Evolutionary conservation across 2,888 invertebrate species (phyloP), one percentile per base, ranked within the genome.

Genomic region (Drosophila percnosoma): DNA sequence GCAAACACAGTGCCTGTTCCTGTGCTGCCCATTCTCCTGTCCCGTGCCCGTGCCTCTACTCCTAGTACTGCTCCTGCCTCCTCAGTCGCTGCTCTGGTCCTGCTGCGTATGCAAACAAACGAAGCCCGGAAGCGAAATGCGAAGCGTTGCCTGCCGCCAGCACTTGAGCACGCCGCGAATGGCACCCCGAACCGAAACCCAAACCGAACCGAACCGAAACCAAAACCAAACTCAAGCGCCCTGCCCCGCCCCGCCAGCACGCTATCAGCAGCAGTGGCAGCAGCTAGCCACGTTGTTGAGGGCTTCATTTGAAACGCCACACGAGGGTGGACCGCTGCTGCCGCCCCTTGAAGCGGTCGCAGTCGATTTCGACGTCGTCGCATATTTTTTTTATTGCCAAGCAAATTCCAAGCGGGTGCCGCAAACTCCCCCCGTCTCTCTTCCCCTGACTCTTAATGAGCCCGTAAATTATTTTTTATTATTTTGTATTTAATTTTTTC

Each of bases 401-500:
- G 68, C 69, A 65, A 78, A 79, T 78, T 75, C 54, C 76, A 80
- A 75, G 76, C 80, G 72, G 80, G 72, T 52, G 59, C 61, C 68
- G 59, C 61, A 51, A 49, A 29, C 52, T 57, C 57, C 42, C n/a
- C 42, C 48, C 48, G 33, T 24, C 64, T 1, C 51, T 29, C 55
- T 21, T 38, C 34, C 53, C 29, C 38, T 71, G 72, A 69, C 83
- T 77, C 83, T 83, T 90, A 87, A 87, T 87, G 90, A 87, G 87
- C 76, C 80, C 89, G 87, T 87, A 87, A 90, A 87, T 87, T 83
- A 83, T 90, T 87, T 90, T 87, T 90, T 87, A 83, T 90, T 89
- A 86, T 89, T 87, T 88, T 72, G 89, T 88, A 88, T 90, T 87
- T 88, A 90, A 90, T 90, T 77, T 83, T 90, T 88, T 88, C 83